Percentiles rank a stretch among this genome's conserved stretches.
Conservation (phyloP, 2,888 invertebrate genomes). For the Drosophila ezoana region DNA sequence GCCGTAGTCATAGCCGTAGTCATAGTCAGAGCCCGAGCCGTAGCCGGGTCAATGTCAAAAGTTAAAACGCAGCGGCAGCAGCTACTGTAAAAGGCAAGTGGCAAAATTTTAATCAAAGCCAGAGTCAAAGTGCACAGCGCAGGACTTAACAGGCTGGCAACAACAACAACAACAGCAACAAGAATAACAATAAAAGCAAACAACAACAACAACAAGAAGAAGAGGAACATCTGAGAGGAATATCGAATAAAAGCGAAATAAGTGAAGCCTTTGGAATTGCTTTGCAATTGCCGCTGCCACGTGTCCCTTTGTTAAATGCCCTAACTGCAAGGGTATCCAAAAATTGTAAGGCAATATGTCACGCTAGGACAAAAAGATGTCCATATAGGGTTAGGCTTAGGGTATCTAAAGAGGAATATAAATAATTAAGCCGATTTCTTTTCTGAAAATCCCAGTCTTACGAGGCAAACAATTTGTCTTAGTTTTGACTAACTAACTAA, state of each 20-base stretch:
- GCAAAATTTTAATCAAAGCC: slow-evolving; percentile 74
- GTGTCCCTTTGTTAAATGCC: slow-evolving; percentile 32
- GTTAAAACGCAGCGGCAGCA: slow-evolving; percentile 58
- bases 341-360: not conserved
- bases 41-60: slow-evolving; percentile 64
- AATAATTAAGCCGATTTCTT: too few species aligned
- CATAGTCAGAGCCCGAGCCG: slow-evolving; percentile 2
- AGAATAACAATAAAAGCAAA: slow-evolving; percentile 11
- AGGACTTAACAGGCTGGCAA: slow-evolving; percentile 38
- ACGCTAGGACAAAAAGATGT: not conserved
- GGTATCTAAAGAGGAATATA: too few species aligned
- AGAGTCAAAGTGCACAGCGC: slow-evolving; percentile 50
- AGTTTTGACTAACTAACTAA: too few species aligned
- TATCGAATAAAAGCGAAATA: slow-evolving; percentile 43
- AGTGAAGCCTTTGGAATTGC: slow-evolving; percentile 68
- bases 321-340: not conserved
- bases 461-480: too few species aligned
- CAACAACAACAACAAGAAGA: not conserved
- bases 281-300: slow-evolving; percentile 61
- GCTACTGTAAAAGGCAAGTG: slow-evolving; percentile 61
- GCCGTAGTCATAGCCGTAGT: slow-evolving; percentile 2
- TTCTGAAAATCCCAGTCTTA: too few species aligned
- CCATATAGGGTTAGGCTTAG: too few species aligned
- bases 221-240: slow-evolving; percentile 3
- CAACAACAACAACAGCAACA: slow-evolving; percentile 19